Conservation (phyloP, 2,797 vertebrate species). For the Tamandua tetradactyla region DNA sequence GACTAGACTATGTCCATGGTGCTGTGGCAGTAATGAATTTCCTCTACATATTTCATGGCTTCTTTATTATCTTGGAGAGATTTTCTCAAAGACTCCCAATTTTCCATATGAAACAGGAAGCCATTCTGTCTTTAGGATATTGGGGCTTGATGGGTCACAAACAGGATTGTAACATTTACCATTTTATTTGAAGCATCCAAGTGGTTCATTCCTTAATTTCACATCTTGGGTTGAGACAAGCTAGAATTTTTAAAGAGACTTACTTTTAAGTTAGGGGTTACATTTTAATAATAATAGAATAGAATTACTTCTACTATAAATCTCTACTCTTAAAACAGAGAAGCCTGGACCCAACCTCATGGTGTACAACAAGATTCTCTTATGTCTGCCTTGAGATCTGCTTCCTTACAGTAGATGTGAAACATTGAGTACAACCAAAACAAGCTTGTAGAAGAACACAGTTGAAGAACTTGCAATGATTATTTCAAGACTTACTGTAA, state of each 20-base stretch:
- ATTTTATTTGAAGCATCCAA: background rate
- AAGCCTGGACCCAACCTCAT: background rate
- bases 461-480: too few relatives aligned
- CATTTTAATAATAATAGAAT: background rate
- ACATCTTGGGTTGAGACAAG: background rate
- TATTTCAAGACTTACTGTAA: background rate
- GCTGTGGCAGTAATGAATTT: background rate
- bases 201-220: background rate
- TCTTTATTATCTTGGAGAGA: background rate
- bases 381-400: background rate
- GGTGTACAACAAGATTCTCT: too few relatives aligned
- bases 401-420: background rate
- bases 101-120: background rate
- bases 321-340: background rate
- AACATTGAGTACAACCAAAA: background rate
- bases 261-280: background rate
- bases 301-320: background rate
- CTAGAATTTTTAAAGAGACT: background rate
- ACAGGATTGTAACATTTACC: background rate
- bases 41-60: background rate
- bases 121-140: background rate
- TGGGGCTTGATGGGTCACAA: background rate
- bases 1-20: too few relatives aligned
- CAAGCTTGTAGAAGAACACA: background rate
- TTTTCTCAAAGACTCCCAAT: background rate